Evolutionary conservation across 2,888 invertebrate species (phyloP).

Genomic region (Phragmatobia fuliginosa): DNA sequence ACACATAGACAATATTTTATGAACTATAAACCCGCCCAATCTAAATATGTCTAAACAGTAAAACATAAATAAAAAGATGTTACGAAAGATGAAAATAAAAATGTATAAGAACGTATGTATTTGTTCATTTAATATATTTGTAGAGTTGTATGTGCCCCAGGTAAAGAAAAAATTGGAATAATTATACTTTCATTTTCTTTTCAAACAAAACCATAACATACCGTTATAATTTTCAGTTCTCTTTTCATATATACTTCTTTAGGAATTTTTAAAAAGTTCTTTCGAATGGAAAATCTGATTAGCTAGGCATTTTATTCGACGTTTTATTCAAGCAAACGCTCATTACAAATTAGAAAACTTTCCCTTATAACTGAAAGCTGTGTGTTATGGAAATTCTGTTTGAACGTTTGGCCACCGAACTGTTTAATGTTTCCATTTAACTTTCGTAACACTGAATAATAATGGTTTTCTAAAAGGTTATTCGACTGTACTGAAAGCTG

Average conservation of each 20-base stretch:
- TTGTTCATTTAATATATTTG: background rate
- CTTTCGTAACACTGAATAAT: background rate
- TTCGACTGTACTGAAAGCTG: background rate
- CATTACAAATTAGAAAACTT: constrained; percentile 10
- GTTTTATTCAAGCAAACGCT: constrained; percentile 19
- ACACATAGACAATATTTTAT: constrained; percentile 36
- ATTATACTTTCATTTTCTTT: constrained; percentile 19
- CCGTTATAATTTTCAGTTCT: constrained; percentile 18
- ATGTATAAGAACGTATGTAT: background rate
- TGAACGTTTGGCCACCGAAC: background rate
- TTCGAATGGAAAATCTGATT: constrained; percentile 18
- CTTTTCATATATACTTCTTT: constrained; percentile 5
- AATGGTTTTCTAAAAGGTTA: background rate
- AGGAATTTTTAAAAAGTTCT: constrained; percentile 21
- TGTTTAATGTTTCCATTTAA: background rate
- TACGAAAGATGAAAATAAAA: constrained; percentile 24
- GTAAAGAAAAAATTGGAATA: constrained; percentile 1
- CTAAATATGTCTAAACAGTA: constrained; percentile 36
- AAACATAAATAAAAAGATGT: constrained; percentile 35
- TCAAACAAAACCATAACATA: constrained; percentile 33
- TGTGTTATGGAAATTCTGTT: background rate
- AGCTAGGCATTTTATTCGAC: constrained; percentile 11
- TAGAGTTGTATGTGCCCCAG: background rate
- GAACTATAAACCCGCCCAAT: constrained; percentile 30
- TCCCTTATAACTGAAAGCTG: constrained; percentile 6